phyloP scores from a whole-genome alignment of 1,140 invertebrate genomes.

The Forficula auricularia region DNA sequence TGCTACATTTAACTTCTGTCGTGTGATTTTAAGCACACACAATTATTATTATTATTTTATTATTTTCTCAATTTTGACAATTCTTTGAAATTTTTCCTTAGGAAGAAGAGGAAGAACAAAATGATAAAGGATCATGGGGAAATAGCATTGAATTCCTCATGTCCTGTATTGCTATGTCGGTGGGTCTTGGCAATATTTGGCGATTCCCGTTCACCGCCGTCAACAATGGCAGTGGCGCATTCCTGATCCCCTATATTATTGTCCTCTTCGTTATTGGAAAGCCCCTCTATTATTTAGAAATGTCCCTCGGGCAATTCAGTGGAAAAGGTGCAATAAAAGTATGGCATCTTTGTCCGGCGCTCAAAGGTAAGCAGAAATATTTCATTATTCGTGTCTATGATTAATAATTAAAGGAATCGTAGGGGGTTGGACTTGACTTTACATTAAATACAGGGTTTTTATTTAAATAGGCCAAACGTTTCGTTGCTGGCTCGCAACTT shows the following conservation, averaged over 20 bases:
- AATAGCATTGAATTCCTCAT: slow-evolving; percentile 24
- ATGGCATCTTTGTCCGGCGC: slow-evolving; percentile 6
- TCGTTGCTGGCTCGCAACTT: too few relatives aligned
- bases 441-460: too few relatives aligned
- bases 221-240: slow-evolving; percentile 30
- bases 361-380: slow-evolving; percentile 6
- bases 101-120: too few relatives aligned
- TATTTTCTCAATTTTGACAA: too few relatives aligned
- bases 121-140: slow-evolving; percentile 15
- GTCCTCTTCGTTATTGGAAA: slow-evolving; percentile 37
- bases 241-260: slow-evolving; percentile 35
- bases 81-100: too few relatives aligned
- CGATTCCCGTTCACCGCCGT: slow-evolving; percentile 31
- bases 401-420: too few relatives aligned
- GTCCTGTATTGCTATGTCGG: slow-evolving; percentile 31
- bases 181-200: slow-evolving; percentile 35
- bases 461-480: too few relatives aligned
- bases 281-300: slow-evolving; percentile 32
- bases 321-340: slow-evolving; percentile 11
- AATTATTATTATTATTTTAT: too few relatives aligned
- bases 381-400: too few relatives aligned
- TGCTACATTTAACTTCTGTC: too few relatives aligned
- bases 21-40: too few relatives aligned
- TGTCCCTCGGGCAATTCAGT: slow-evolving; percentile 14
- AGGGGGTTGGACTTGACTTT: too few relatives aligned